These are phyloP conservation scores for Zaprionus taronus DNA, from an alignment of 1,140 invertebrate species.

Conservation along the genomic window DNA sequence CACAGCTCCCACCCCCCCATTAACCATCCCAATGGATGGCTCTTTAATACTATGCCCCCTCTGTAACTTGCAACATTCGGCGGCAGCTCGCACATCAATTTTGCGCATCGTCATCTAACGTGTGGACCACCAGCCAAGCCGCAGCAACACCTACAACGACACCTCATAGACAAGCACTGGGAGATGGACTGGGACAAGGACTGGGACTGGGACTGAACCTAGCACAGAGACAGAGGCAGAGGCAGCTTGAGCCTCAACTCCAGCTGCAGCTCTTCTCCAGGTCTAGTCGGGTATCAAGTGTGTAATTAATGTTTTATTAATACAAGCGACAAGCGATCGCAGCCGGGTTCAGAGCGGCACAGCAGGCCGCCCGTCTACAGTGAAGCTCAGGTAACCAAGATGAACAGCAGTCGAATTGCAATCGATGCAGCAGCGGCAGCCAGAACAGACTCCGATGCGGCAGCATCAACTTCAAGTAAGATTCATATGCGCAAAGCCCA, in stretches of 20 bases:
- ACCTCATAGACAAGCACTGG: conserved; percentile 66
- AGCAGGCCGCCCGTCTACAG: conserved; percentile 27
- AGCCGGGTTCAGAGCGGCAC: conserved; percentile 25
- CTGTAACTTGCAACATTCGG: neutral
- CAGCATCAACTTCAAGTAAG: conserved; percentile 50
- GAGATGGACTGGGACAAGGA: conserved; percentile 1
- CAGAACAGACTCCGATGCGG: too few species aligned
- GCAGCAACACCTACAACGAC: conserved; percentile 76
- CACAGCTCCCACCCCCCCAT: neutral
- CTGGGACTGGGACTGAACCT: neutral
- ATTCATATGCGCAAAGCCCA: conserved; percentile 81
- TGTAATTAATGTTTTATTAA: conserved; percentile 85
- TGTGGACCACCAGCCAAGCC: conserved; percentile 75
- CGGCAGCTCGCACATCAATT: conserved; percentile 66
- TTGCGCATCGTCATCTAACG: conserved; percentile 77
- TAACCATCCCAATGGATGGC: too few species aligned
- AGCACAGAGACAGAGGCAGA: neutral
- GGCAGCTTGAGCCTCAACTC: conserved; percentile 2
- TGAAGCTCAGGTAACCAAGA: conserved; percentile 66
- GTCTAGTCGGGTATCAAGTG: conserved; percentile 68
- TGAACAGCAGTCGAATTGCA: conserved; percentile 84
- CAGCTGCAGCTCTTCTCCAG: neutral
- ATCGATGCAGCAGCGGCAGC: conserved; percentile 69
- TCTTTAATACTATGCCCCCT: neutral
- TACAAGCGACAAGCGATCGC: conserved; percentile 84